These are phyloP conservation scores for Danio albolineatus DNA, from an alignment of 2,797 vertebrate species.

Conservation along the genomic window DNA sequence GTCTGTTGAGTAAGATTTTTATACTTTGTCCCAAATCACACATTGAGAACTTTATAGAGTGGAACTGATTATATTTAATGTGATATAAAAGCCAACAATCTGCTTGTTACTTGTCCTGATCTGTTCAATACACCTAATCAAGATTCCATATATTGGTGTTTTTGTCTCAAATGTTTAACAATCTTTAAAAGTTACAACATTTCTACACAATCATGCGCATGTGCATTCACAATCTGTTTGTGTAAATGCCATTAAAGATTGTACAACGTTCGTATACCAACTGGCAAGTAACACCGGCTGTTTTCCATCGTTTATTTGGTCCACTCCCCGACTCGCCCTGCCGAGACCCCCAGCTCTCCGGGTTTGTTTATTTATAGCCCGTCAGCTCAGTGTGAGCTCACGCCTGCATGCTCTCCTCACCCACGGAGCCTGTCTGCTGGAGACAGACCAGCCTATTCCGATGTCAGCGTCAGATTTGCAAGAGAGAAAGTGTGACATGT, in stretches of 20 bases:
- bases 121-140: not conserved
- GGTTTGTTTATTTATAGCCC: constrained; percentile 64
- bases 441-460: constrained; percentile 46
- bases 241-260: not conserved
- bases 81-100: not conserved
- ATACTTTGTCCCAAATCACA: not conserved
- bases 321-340: constrained; percentile 18
- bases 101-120: constrained; percentile 2
- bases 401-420: constrained; percentile 40
- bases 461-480: constrained; percentile 25
- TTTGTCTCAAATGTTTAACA: not conserved
- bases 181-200: not conserved
- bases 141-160: not conserved
- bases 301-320: constrained; percentile 35
- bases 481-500: constrained; percentile 43
- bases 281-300: constrained; percentile 26
- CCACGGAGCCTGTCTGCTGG: constrained; percentile 46
- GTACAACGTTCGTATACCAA: not conserved
- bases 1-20: not conserved
- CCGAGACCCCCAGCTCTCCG: constrained; percentile 38
- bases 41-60: constrained; percentile 10
- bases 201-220: not conserved
- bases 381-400: constrained; percentile 54
- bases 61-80: not conserved
- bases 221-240: not conserved